Percentiles rank a stretch among this genome's conserved stretches.
Conservation (phyloP, 2,113 vertebrate species). For the Solea solea region DNA sequence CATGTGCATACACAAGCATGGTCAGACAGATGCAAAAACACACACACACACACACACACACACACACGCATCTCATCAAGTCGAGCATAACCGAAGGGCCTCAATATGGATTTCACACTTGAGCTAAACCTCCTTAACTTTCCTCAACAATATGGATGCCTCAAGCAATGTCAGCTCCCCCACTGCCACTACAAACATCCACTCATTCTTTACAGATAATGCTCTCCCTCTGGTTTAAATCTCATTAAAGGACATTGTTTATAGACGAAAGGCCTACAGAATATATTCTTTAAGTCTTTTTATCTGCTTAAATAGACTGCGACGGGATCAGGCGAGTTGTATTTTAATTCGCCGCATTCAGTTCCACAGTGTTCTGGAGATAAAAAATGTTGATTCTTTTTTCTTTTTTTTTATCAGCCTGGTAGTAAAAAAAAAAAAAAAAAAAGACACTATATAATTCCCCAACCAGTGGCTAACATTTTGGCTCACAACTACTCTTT, state of each 20-base stretch:
- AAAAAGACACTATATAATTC: conserved; percentile 18
- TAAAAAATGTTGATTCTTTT: background rate
- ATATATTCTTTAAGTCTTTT: conserved; percentile 15
- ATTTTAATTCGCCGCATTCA: conserved; percentile 21
- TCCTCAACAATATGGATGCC: conserved; percentile 57
- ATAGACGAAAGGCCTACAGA: conserved; percentile 24
- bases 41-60: conserved; percentile 2
- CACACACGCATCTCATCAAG: conserved; percentile 11
- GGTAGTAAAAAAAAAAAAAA: too few relatives aligned
- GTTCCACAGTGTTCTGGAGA: background rate
- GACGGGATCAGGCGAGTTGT: conserved; percentile 8
- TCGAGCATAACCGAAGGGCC: conserved; percentile 58
- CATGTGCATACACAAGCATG: background rate
- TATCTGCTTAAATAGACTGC: conserved; percentile 34
- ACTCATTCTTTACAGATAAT: conserved; percentile 35
- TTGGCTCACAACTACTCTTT: background rate
- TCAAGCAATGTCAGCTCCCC: conserved; percentile 48
- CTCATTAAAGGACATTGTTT: conserved; percentile 31
- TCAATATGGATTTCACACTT: conserved; percentile 69
- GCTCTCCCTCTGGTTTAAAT: conserved; percentile 28
- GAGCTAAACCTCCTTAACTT: conserved; percentile 69
- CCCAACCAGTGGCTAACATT: conserved; percentile 17
- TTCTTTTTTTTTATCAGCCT: background rate
- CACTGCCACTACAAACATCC: conserved; percentile 37
- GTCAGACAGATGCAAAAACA: background rate